Evolutionary conservation across 2,888 invertebrate species (phyloP).

Genomic region (Neocrepidodera transversa): DNA sequence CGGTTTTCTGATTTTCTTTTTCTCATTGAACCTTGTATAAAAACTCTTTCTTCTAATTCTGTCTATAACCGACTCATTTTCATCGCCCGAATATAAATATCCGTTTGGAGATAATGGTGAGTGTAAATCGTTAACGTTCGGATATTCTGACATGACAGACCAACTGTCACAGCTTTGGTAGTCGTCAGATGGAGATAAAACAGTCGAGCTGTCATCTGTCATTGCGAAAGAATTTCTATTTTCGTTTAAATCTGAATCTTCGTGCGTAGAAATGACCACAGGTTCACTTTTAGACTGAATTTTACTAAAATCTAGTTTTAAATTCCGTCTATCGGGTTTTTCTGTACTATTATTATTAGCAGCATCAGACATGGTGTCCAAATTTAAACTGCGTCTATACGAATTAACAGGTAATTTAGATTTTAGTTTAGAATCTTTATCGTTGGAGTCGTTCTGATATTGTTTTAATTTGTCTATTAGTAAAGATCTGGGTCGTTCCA

Average conservation of each 20-base stretch:
- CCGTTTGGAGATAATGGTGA: slow-evolving; percentile 59
- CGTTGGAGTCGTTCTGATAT: slow-evolving; percentile 59
- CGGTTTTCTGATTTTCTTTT: slow-evolving; percentile 74
- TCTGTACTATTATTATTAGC: slow-evolving; percentile 37
- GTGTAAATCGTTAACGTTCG: slow-evolving; percentile 45
- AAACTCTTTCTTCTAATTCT: slow-evolving; percentile 89
- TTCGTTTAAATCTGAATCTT: slow-evolving; percentile 34
- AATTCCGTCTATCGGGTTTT: slow-evolving; percentile 60
- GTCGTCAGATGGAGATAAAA: slow-evolving; percentile 70
- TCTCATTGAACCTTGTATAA: slow-evolving; percentile 87
- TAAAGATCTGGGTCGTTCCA: slow-evolving; percentile 64
- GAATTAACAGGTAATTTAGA: slow-evolving; percentile 57
- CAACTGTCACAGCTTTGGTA: slow-evolving; percentile 67
- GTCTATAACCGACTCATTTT: slow-evolving; percentile 77
- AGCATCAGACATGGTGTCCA: slow-evolving; percentile 51
- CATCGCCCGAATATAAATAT: slow-evolving; percentile 59
- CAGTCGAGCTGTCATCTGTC: slow-evolving; percentile 59
- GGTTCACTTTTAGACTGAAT: slow-evolving; percentile 39
- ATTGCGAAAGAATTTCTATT: slow-evolving; percentile 42
- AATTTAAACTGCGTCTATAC: slow-evolving; percentile 56
- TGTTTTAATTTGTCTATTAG: slow-evolving; percentile 65
- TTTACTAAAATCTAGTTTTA: slow-evolving; percentile 70
- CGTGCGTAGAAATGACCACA: slow-evolving; percentile 34
- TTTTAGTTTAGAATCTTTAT: slow-evolving; percentile 47
- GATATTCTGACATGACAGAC: slow-evolving; percentile 70